phyloP scores from a whole-genome alignment of 2,888 invertebrate genomes.

The Podabrus alpinus region DNA sequence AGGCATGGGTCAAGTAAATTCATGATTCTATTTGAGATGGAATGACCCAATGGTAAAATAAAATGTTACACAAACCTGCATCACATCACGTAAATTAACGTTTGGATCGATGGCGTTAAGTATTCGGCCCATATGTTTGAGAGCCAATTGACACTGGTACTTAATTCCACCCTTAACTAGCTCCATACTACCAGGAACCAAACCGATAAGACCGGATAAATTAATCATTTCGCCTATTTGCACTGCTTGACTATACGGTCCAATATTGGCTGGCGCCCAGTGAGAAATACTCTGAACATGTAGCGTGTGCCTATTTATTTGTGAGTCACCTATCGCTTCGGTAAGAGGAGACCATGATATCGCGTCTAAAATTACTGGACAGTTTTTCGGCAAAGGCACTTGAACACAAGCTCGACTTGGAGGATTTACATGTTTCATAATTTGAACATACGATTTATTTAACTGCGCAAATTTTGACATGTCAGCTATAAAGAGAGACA shows the following conservation, averaged over 20 bases:
- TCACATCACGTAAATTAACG: constrained; percentile 80
- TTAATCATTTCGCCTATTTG: constrained; percentile 83
- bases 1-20: no score
- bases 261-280: constrained; percentile 98
- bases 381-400: constrained; percentile 67
- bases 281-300: constrained; percentile 95
- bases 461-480: constrained; percentile 79
- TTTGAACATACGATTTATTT: constrained; percentile 76
- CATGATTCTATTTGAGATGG: no score
- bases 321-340: constrained; percentile 38
- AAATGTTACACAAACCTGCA: constrained; percentile 59
- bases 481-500: constrained; percentile 82
- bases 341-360: constrained; percentile 61
- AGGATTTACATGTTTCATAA: constrained; percentile 77
- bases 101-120: constrained; percentile 79
- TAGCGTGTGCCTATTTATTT: constrained; percentile 70
- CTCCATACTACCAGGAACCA: constrained; percentile 81
- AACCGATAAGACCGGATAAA: constrained; percentile 90
- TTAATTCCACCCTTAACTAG: constrained; percentile 78
- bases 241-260: constrained; percentile 92
- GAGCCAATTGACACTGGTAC: constrained; percentile 79
- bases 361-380: constrained; percentile 79
- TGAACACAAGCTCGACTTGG: constrained; percentile 87
- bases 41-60: no score
- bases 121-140: constrained; percentile 82